Conservation (phyloP, 2,113 vertebrate genomes). For the Benitochromis conjunctus region DNA sequence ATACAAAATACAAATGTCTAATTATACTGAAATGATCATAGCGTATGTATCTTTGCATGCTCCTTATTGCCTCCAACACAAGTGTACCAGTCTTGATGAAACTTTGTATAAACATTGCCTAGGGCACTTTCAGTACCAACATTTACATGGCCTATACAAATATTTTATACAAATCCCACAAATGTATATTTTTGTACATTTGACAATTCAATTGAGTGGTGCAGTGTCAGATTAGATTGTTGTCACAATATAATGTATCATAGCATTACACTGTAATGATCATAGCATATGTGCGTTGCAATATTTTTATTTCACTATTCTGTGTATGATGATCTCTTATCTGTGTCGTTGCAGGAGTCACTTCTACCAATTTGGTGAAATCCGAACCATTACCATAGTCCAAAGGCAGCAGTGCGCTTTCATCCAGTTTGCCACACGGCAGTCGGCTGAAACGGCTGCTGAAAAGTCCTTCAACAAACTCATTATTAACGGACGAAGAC, state of each 20-base stretch:
- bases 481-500: slow-evolving; percentile 92
- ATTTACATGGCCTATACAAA: not conserved
- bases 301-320: not conserved
- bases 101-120: not conserved
- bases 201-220: not conserved
- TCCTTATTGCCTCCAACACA: not conserved
- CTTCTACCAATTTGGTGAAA: slow-evolving; percentile 98
- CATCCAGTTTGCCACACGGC: slow-evolving; percentile 95
- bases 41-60: not conserved
- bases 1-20: not conserved
- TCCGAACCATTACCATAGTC: slow-evolving; percentile 92
- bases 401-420: slow-evolving; percentile 97
- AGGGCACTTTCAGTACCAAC: not conserved
- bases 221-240: not conserved
- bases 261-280: not conserved
- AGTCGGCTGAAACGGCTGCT: slow-evolving; percentile 89
- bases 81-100: not conserved
- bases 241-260: not conserved
- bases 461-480: slow-evolving; percentile 99
- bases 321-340: not conserved
- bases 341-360: slow-evolving; percentile 79
- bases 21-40: not conserved
- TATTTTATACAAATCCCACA: not conserved
- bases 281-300: not conserved
- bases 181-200: not conserved